Conservation (phyloP, 2,797 vertebrate species). For the Erpetoichthys calabaricus region DNA sequence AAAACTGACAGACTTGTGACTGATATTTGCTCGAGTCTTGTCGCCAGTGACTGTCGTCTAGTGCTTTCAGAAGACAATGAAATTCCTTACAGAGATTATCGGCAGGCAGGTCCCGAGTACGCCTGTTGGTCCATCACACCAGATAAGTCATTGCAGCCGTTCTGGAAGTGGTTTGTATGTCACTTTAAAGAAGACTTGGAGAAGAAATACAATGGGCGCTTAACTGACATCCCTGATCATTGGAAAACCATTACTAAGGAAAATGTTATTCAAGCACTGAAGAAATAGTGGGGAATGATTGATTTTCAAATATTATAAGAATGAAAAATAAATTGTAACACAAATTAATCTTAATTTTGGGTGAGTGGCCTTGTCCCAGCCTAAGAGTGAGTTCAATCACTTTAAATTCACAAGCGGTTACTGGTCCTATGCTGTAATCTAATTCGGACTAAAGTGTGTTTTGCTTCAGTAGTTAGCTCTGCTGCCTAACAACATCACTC, state of each 20-base stretch:
- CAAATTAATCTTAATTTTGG: too few relatives aligned
- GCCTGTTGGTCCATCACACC: constrained; percentile 27
- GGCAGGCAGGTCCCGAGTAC: constrained; percentile 15
- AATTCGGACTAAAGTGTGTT: too few relatives aligned
- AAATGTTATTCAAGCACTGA: constrained; percentile 23
- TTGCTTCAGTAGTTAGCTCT: too few relatives aligned
- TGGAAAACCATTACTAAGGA: constrained; percentile 15
- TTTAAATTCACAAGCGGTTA: too few relatives aligned
- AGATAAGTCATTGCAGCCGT: constrained; percentile 23
- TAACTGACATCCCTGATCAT: constrained; percentile 16
- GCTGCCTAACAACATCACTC: too few relatives aligned
- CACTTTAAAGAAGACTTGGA: constrained; percentile 27
- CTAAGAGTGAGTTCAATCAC: too few relatives aligned
- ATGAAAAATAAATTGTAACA: too few relatives aligned
- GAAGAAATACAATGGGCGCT: not conserved
- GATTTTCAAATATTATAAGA: too few relatives aligned
- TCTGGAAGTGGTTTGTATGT: constrained; percentile 38
- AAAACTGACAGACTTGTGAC: not conserved
- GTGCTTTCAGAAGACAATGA: not conserved
- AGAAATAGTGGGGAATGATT: not conserved
- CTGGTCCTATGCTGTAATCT: too few relatives aligned
- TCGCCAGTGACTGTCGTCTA: constrained; percentile 20
- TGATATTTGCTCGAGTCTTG: constrained; percentile 25
- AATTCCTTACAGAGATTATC: constrained; percentile 20
- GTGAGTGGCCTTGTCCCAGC: too few relatives aligned